Evolutionary conservation across 30 jellyfish, hydroid and myxozoan species (phyloP), one percentile per base, ranked within the genome.

Genomic region (Mastigias papua): DNA sequence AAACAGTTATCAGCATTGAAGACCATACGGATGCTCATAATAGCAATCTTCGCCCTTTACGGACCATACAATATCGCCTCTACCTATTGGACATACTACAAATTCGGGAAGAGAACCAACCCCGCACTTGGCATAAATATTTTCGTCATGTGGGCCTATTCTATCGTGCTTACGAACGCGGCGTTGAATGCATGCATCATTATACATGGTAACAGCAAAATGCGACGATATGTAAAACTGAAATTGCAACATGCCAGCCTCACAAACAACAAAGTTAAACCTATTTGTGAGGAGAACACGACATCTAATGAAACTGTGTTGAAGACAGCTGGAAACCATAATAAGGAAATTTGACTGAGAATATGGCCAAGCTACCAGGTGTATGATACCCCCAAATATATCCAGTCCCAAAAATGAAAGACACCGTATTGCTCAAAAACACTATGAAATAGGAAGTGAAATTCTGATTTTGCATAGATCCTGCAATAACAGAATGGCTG

Each of bases 61-160:
- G 82, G 76, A 16, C 92, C 92, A 0, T 83, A 83, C 25, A 83
- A 83, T 34, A 65, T 83, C 48, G 71, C 64, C 23, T 49, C 92
- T 0, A 69, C 73, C 1, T 67, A 67, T 26, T 83, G 92, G 92
- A 34, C 86, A 23, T 69, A 83, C 42, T 69, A 70, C 54, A 83
- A 49, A 34, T 69, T 69, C 22, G 77, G 72, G 20, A 54, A 69
- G 33, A 58, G 57, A 1, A 63, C 13, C 16, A 37, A 69, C 29
- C 92, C 92, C 10, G 66, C 75, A 0, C 20, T 16, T n/a, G 51
- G 13, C 10, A 32, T 83, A 6, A 71, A 34, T 58, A 17, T 83
- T 1, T 37, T 63, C 2, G 17, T 75, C 15, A 1, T 83, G 19
- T 57, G 79, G 80, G 29, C 92, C 22, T 83, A 70, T n/a, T 28